Evolutionary conservation across 2,888 invertebrate genomes (phyloP), one percentile per base, ranked within the genome.

Genomic region (Metalampra italica): DNA sequence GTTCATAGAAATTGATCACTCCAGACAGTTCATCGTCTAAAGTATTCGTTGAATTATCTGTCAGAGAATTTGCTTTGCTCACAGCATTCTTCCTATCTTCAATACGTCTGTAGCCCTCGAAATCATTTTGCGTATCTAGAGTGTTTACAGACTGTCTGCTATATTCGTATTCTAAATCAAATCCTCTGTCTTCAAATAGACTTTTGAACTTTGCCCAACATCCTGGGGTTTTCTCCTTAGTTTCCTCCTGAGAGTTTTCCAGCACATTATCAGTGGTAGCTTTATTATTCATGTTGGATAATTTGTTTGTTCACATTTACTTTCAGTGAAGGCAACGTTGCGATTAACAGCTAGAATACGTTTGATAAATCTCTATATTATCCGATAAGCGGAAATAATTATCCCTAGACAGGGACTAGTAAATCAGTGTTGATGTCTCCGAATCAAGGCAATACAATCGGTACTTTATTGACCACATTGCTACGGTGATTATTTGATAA

Each of bases 191-290:
- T 49, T 88, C 84, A 49, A 89, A 89, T 9, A 89, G 55, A 45
- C 77, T 81, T 60, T 76, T 85, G 50, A 89, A 82, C 48, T 79
- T 77, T 0, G 78, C 65, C 89, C 89, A 89, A 58, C 89, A 89
- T 30, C 85, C 77, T 7, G 60, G 53, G 14, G 56, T 71, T 11
- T 47, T 44, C 7, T 30, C 13, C n/a, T 42, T 30, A 9, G 11
- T 39, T 0, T 42, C 29, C 1, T 38, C 36, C 9, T 41, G 34
- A 2, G 14, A n/a, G 8, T 30, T 38, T 9, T 45, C 48, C 9
- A 40, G 8, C 3, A 36, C 48, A 7, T 37, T 12, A 13, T 38
- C 29, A 3, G 12, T 43, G 15, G 37, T 45, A 14, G 29, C 14
- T 43, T 45, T 51, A 22, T 48, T 47, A 32, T 51, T 42, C 55